Percentiles rank a stretch among this genome's conserved stretches.
Conservation (phyloP, 2,113 vertebrate genomes). For the rabbit (Oryctolagus cuniculus) region DNA sequence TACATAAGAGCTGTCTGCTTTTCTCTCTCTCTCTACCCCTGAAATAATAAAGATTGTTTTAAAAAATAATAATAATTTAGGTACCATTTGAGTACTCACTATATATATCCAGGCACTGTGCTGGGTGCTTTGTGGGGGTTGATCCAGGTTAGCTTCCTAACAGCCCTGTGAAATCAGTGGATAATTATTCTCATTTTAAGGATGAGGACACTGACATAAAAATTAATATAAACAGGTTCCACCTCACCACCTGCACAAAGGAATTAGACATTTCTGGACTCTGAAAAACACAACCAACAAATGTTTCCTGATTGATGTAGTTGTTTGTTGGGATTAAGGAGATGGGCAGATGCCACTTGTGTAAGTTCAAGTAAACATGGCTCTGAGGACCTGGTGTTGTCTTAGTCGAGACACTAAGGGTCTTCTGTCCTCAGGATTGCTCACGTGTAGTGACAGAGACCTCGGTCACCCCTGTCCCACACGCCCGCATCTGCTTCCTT, state of each 20-base stretch:
- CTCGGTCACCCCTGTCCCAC: too few relatives aligned
- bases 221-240: not conserved
- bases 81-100: not conserved
- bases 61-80: not conserved
- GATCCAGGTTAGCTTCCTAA: not conserved
- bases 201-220: not conserved
- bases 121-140: not conserved
- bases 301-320: not conserved
- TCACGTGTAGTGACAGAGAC: not conserved
- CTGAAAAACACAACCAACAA: not conserved
- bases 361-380: not conserved
- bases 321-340: not conserved
- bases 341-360: not conserved
- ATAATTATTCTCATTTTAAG: not conserved
- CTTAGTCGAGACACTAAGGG: not conserved
- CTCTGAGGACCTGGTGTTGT: not conserved
- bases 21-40: too few relatives aligned
- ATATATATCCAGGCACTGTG: too few relatives aligned
- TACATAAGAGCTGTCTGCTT: too few relatives aligned
- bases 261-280: not conserved
- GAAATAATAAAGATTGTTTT: too few relatives aligned
- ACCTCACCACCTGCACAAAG: not conserved
- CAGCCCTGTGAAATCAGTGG: too few relatives aligned
- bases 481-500: not conserved
- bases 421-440: too few relatives aligned